Evolutionary conservation across 2,888 invertebrate species (phyloP).

Genomic region (Eupithecia subumbrata): DNA sequence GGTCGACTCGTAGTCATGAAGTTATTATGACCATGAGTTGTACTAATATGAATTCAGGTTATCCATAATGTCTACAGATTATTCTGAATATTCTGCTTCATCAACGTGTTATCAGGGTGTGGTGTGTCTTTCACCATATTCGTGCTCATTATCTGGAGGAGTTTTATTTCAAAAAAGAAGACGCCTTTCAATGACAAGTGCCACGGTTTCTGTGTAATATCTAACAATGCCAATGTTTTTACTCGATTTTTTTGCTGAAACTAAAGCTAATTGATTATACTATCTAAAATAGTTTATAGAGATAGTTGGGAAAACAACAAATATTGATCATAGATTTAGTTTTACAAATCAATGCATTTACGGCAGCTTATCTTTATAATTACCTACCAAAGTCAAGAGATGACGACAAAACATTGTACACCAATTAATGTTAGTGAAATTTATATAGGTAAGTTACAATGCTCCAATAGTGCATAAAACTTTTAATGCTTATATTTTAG

Average conservation of each 20-base stretch:
- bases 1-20: not conserved
- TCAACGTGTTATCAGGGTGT: not conserved
- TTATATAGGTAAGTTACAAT: not conserved
- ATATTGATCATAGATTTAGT: not conserved
- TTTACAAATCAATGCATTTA: conserved; percentile 11
- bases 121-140: conserved; percentile 14
- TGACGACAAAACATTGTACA: conserved; percentile 14
- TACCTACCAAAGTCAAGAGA: conserved; percentile 16
- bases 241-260: not conserved
- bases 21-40: not conserved
- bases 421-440: conserved; percentile 21
- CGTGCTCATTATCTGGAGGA: not conserved
- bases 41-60: not conserved
- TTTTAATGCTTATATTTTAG: conserved; percentile 37
- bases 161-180: not conserved
- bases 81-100: not conserved
- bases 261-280: not conserved
- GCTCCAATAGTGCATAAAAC: not conserved
- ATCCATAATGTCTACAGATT: not conserved
- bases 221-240: not conserved
- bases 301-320: not conserved
- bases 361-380: not conserved
- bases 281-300: not conserved
- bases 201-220: not conserved
- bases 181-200: not conserved